Conservation (phyloP, 2,888 invertebrate species). For the Polyommatus iphigenia region DNA sequence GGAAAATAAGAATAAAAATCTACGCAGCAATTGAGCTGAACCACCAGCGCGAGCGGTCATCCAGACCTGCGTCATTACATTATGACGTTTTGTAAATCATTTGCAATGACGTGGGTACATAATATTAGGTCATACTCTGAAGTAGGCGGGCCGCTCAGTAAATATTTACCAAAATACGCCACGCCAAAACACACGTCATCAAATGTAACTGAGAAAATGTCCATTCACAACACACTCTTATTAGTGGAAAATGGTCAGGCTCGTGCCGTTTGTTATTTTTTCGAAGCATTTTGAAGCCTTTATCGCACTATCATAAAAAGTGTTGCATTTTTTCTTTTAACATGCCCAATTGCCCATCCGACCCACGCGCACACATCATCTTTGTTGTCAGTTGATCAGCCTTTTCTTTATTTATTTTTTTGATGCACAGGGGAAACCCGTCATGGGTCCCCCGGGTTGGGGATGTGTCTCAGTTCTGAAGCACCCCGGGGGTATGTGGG, state of each 20-base stretch:
- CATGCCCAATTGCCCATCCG: no score
- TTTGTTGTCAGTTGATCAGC: no score
- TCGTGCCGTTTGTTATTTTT: neutral
- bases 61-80: slow-evolving; percentile 10
- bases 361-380: no score
- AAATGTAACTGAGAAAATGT: neutral
- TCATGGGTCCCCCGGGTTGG: no score
- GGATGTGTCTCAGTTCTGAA: no score
- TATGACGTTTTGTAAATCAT: neutral
- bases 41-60: neutral
- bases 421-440: no score
- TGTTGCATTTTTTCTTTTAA: no score
- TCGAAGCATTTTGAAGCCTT: neutral
- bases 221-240: no score
- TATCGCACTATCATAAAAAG: neutral
- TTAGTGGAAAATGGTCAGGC: neutral
- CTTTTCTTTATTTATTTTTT: no score
- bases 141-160: neutral
- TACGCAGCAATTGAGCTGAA: slow-evolving; percentile 13
- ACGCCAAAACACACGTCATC: neutral
- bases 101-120: neutral
- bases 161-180: neutral
- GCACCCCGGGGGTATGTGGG: no score
- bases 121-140: neutral
- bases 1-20: slow-evolving; percentile 25